Evolutionary conservation across 2,113 vertebrate genomes (phyloP), one percentile per base, ranked within the genome.

Genomic region (Anolis carolinensis): DNA sequence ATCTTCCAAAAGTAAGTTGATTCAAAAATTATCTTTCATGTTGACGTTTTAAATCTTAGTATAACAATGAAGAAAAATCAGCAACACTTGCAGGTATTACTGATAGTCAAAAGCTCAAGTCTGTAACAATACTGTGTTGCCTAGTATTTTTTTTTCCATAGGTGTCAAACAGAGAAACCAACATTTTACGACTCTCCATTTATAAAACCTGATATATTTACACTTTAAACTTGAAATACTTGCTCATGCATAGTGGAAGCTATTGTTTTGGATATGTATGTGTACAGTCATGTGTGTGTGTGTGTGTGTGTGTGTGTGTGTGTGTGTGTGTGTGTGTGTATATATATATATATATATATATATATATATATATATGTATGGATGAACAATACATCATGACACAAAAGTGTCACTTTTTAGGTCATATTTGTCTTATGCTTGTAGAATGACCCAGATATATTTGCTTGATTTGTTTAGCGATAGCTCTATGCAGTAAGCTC

Each of bases 131-230:
- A 0, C 2, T 1, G 39, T 34, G 0, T 21, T 27, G 18, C 74
- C 34, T 11, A 78, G 23, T 16, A 79, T 88, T 85, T 86, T 81
- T n/a, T 44, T 44, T 44, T 87, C 83, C 87, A 79, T 91, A 91
- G 2, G 32, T 79, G 59, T 87, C 77, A 89, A 77, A 55, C 0
- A 0, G 0, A 1, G 65, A 84, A 81, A 88, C 93, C 93, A 93
- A 1, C 90, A 76, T 89, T 95, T 95, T 90, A 32, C 79, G 88
- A 84, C 88, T 4, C 10, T 91, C 67, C 71, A 86, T 90, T 90
- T 91, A 71, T 72, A 91, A 94, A 93, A 72, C 59, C 68, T 85
- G 34, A 86, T 84, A 82, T 86, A 89, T 89, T 94, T 93, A 90
- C 80, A 74, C 16, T 91, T 71, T 91, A 91, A 94, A 91, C n/a